Evolutionary conservation across 2,888 invertebrate genomes (phyloP).

Genomic region (Chloroclysta siterata): DNA sequence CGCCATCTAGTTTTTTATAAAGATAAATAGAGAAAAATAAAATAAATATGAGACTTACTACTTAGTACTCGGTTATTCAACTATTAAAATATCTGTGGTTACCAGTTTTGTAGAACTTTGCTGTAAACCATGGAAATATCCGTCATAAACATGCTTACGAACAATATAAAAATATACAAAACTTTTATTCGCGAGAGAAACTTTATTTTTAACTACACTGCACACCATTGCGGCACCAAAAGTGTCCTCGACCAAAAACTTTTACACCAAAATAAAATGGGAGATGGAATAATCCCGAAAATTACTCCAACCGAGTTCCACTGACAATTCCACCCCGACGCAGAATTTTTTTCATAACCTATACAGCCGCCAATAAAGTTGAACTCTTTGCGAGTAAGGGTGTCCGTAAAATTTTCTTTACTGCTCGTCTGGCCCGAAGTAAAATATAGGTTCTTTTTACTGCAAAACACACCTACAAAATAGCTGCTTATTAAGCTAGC

Average conservation of each 20-base stretch:
- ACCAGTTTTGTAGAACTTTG: background rate
- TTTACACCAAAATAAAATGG: constrained; percentile 45
- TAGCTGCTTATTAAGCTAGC: constrained; percentile 37
- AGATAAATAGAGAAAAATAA: no score
- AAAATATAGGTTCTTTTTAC: constrained; percentile 36
- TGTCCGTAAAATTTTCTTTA: constrained; percentile 59
- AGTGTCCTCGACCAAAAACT: constrained; percentile 39
- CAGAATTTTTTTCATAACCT: constrained; percentile 57
- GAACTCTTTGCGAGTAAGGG: constrained; percentile 55
- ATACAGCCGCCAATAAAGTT: constrained; percentile 57
- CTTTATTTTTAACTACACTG: constrained; percentile 27
- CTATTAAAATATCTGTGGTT: background rate
- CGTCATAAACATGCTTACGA: constrained; percentile 9
- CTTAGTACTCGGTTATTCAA: no score
- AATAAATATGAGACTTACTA: no score
- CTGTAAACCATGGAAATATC: constrained; percentile 3
- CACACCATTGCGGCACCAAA: constrained; percentile 33
- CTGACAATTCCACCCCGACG: constrained; percentile 50
- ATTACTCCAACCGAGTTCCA: constrained; percentile 47
- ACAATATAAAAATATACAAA: constrained; percentile 17
- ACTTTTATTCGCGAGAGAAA: constrained; percentile 23
- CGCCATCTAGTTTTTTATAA: no score
- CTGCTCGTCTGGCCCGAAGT: constrained; percentile 48
- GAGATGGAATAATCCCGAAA: constrained; percentile 46
- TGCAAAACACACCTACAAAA: constrained; percentile 40